These are phyloP conservation scores for Gonatopus flavifemur DNA, from an alignment of 1,140 invertebrate species.

Conservation along the genomic window DNA sequence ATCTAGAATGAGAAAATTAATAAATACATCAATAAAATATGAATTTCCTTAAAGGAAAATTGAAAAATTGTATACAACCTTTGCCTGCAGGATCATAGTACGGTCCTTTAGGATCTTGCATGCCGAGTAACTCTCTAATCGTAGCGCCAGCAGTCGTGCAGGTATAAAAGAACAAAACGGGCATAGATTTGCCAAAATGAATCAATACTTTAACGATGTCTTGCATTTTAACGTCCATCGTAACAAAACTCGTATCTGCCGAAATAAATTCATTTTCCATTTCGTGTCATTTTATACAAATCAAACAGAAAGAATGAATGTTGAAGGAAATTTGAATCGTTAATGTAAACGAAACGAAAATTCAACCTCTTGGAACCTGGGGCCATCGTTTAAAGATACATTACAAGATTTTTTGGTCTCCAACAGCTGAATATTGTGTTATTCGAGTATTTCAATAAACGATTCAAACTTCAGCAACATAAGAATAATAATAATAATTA, in stretches of 20 bases:
- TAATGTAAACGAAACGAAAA: too few relatives aligned
- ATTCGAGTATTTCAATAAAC: too few relatives aligned
- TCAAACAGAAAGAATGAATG: too few relatives aligned
- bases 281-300: too few relatives aligned
- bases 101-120: conserved; percentile 52
- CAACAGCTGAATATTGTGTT: too few relatives aligned
- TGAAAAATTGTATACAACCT: conserved; percentile 51
- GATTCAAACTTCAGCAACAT: too few relatives aligned
- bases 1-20: conserved; percentile 49
- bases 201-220: conserved; percentile 73
- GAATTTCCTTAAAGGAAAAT: conserved; percentile 3
- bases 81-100: conserved; percentile 66
- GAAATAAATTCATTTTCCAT: too few relatives aligned
- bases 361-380: too few relatives aligned
- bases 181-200: conserved; percentile 72
- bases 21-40: conserved; percentile 18
- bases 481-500: conserved; percentile 38
- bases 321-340: too few relatives aligned
- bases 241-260: conserved; percentile 54
- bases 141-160: conserved; percentile 65
- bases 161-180: conserved; percentile 78
- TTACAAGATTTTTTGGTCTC: too few relatives aligned
- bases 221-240: conserved; percentile 64
- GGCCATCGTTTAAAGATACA: conserved; percentile 2
- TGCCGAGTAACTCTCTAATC: conserved; percentile 69